A percentile compares a stretch with the other conserved stretches of the same genome.
Evolutionary conservation across 1,140 invertebrate genomes (phyloP).

Genomic region (Leptestheria dahalacensis): DNA sequence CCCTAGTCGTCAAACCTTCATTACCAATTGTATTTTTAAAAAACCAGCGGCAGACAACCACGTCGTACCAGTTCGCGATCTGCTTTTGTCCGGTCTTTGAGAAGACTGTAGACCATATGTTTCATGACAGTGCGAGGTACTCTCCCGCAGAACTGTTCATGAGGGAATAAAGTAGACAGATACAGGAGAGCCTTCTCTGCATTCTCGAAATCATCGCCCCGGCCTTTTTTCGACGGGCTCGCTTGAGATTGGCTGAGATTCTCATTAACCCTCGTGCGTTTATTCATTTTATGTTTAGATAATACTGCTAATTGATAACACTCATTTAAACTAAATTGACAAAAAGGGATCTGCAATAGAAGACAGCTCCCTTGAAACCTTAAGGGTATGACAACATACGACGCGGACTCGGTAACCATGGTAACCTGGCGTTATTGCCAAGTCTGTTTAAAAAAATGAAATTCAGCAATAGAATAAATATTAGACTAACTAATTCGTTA

Average conservation of each 20-base stretch:
- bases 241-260: no score
- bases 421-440: not conserved
- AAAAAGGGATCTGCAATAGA: no score
- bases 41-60: no score
- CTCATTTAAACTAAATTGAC: not conserved
- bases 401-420: no score
- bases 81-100: slow-evolving; percentile 8
- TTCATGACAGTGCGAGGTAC: slow-evolving; percentile 11
- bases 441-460: not conserved
- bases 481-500: not conserved
- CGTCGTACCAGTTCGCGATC: slow-evolving; percentile 8
- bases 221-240: no score
- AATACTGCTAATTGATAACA: not conserved
- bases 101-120: slow-evolving; percentile 7
- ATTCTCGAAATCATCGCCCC: not conserved
- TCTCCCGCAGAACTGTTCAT: slow-evolving; percentile 5
- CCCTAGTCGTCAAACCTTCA: slow-evolving; percentile 2
- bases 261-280: no score
- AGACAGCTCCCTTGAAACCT: no score
- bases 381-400: no score
- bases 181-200: not conserved
- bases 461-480: not conserved
- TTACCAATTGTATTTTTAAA: no score
- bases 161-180: slow-evolving; percentile 1
- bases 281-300: no score